Percentiles rank a stretch among this genome's conserved stretches.
Evolutionary conservation across 2,113 vertebrate genomes (phyloP).

Genomic region (Syngnathus floridae): DNA sequence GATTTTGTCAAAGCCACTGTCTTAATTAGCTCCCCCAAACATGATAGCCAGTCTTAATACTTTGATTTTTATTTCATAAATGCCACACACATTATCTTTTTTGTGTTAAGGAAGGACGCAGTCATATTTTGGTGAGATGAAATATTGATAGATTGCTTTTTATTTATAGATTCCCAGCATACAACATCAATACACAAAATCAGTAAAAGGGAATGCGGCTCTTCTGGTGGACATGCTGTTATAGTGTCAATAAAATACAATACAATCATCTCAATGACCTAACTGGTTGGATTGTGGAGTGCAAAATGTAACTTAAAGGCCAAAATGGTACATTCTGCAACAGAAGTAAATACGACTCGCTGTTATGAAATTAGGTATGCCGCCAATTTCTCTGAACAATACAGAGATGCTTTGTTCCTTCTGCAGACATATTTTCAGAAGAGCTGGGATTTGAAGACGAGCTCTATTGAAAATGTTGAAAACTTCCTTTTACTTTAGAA

Average conservation of each 20-base stretch:
- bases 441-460: constrained; percentile 20
- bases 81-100: no score
- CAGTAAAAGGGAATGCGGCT: not conserved
- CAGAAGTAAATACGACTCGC: constrained; percentile 8
- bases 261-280: not conserved
- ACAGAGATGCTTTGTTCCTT: constrained; percentile 22
- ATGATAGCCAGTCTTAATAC: not conserved
- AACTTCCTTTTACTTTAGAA: constrained; percentile 26
- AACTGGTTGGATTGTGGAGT: constrained; percentile 5
- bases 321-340: constrained; percentile 8
- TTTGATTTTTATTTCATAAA: no score
- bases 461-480: constrained; percentile 17
- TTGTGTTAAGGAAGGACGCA: no score
- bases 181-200: not conserved
- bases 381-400: constrained; percentile 16
- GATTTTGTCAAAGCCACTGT: not conserved
- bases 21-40: not conserved
- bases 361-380: constrained; percentile 22
- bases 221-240: not conserved
- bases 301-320: not conserved
- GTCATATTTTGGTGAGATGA: no score
- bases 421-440: constrained; percentile 9
- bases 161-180: no score
- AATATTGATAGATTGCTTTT: no score
- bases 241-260: not conserved